Base-by-base conservation (phyloP, 2,888 invertebrate species). In the Microchrysa polita region DNA sequence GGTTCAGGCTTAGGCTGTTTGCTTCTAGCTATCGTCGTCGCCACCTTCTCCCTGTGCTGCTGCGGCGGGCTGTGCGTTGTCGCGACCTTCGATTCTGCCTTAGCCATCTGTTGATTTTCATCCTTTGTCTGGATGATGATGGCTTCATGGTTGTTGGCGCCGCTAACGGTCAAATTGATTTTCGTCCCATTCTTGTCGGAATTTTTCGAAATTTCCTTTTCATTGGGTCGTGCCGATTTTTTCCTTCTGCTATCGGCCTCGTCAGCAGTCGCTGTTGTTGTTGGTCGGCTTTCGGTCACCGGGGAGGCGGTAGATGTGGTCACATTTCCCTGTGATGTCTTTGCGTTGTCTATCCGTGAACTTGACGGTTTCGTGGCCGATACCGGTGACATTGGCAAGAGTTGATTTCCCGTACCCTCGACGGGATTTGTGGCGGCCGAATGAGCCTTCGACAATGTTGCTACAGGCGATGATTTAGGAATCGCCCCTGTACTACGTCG, bases 401-500 rank as follows among this genome's bases (percentile, higher is more conserved):
- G 42, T 42, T 42, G 42, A 7, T 42, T n/a, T 48, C 2, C 48
- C 12, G 48, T 7, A 4, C 48, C 48, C 12, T 48, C 16, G 12
- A 12, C 12, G 12, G 48, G 16, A n/a, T 57, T 74, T 75, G 40
- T 14, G 74, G 76, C 69, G 67, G 77, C 14, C 44, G 67, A 75
- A 75, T 73, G 76, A n/a, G n/a, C n/a, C n/a, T n/a, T n/a, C 74
- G 77, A 73, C 40, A 74, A 53, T 72, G 63, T 73, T 61, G 76
- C 72, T 27, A 71, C 77, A 57, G 73, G 55, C 9, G 74, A 72
- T 52, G 75, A 77, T 72, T 84, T 84, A 2, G 84, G 83, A 78
- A 83, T 82, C 18, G 84, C 83, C 1, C 83, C 83, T 0, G 83
- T 83, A 48, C 67, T 72, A 16, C 53, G 67, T 61, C 69, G 67